Conservation (phyloP, 2,888 invertebrate species). For the Rosalia funebris region DNA sequence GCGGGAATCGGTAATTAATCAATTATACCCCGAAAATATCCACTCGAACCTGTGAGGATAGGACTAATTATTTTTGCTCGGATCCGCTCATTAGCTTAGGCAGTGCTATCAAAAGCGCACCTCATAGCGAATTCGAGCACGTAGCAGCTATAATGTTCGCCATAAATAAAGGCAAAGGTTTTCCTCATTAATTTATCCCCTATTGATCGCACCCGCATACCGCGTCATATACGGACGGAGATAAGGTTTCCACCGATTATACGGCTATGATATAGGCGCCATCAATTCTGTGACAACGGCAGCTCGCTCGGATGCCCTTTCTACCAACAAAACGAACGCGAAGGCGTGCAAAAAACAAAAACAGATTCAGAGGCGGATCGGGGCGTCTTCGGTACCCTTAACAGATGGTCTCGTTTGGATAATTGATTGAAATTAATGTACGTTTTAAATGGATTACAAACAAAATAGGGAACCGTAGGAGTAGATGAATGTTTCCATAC, state of each 20-base stretch:
- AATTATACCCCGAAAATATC: not conserved
- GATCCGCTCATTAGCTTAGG: constrained; percentile 12
- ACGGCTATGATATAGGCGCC: constrained; percentile 18
- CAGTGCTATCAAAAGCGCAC: constrained; percentile 25
- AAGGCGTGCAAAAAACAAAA: constrained; percentile 10
- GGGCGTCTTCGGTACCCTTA: constrained; percentile 1
- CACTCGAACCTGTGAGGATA: not conserved
- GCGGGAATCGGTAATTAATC: not conserved
- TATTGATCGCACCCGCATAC: constrained; percentile 33
- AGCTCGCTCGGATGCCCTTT: constrained; percentile 11
- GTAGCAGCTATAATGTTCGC: constrained; percentile 43
- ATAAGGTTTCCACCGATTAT: constrained; percentile 26
- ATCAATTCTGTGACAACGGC: constrained; percentile 19
- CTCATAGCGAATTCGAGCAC: constrained; percentile 46
- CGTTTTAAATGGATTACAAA: constrained; percentile 5
- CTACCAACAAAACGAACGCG: constrained; percentile 17
- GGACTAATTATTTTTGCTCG: constrained; percentile 6
- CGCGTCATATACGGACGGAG: constrained; percentile 28
- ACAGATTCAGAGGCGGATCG: constrained; percentile 10
- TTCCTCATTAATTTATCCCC: constrained; percentile 46
- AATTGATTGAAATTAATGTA: constrained; percentile 10
- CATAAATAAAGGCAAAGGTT: constrained; percentile 48
- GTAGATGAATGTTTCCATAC: too few relatives aligned
- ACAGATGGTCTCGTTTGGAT: constrained; percentile 4
- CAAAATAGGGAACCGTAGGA: not conserved